Conservation (phyloP, 2,113 vertebrate species). For the Atherinomorus stipes region DNA sequence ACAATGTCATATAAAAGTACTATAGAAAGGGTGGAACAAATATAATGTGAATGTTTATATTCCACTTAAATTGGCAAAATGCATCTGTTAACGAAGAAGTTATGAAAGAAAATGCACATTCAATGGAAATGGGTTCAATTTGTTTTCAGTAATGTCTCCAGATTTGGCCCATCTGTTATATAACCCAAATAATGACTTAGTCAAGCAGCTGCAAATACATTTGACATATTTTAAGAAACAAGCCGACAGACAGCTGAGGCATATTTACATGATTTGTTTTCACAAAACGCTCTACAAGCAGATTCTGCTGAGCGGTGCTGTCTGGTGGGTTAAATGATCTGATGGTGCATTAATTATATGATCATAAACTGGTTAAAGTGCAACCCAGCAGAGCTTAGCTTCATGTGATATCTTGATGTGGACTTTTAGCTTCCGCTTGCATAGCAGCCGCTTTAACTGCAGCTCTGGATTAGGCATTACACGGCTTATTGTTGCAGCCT, state of each 20-base stretch:
- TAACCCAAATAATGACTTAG: neutral
- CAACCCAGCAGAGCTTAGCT: constrained; percentile 56
- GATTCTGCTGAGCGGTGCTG: neutral
- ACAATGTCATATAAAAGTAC: no score
- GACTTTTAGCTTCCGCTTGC: constrained; percentile 66
- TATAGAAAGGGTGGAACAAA: no score
- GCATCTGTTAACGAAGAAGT: no score
- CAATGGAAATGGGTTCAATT: no score
- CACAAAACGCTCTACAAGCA: no score
- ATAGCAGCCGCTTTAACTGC: constrained; percentile 52
- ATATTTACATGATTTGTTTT: neutral
- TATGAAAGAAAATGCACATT: no score
- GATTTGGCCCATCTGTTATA: no score
- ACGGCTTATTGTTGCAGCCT: constrained; percentile 43
- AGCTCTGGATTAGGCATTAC: constrained; percentile 66
- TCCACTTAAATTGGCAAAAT: no score
- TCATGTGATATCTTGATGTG: constrained; percentile 66
- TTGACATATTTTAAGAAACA: neutral
- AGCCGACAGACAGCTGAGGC: neutral
- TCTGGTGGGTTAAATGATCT: constrained; percentile 7
- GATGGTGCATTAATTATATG: constrained; percentile 29
- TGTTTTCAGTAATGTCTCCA: no score
- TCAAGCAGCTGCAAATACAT: neutral
- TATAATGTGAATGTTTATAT: no score
- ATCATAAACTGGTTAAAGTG: constrained; percentile 72